These are phyloP conservation scores for Urocynchramus pylzowi DNA, from an alignment of 2,113 vertebrate species.

Conservation along the genomic window DNA sequence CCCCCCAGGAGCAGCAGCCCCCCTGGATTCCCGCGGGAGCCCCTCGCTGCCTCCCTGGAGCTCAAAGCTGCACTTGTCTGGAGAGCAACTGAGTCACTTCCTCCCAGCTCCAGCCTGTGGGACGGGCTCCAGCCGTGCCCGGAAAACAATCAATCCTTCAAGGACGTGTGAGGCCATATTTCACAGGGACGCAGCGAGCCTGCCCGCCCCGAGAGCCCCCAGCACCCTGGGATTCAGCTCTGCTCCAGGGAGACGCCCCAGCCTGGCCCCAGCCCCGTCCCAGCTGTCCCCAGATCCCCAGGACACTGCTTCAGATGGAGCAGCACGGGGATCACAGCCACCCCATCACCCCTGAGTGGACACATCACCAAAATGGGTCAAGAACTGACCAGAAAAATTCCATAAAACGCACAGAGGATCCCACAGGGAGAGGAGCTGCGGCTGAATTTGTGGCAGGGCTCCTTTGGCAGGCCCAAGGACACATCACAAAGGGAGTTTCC, in stretches of 20 bases:
- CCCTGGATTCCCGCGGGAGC: not conserved
- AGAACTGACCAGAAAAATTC: rapidly evolving
- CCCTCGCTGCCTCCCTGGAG: constrained; percentile 23
- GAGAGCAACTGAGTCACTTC: constrained; percentile 67
- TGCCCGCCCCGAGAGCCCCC: not conserved
- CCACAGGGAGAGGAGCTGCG: not conserved
- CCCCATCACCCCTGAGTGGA: rapidly evolving
- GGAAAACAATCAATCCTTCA: constrained; percentile 64
- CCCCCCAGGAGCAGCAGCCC: not conserved
- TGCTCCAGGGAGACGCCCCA: not conserved
- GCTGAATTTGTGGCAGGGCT: not conserved
- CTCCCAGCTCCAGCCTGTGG: constrained; percentile 35
- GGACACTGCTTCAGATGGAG: not conserved
- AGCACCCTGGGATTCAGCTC: not conserved
- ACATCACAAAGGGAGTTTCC: not conserved
- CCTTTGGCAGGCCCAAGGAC: not conserved
- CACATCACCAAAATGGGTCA: rapidly evolving
- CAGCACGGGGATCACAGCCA: rapidly evolving
- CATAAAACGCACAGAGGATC: rapidly evolving
- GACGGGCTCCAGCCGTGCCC: constrained; percentile 33
- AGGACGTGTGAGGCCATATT: constrained; percentile 22
- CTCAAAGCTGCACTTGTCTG: constrained; percentile 63
- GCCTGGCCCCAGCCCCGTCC: not conserved
- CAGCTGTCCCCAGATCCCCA: rapidly evolving
- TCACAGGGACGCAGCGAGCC: constrained; percentile 21